Percentiles rank a stretch among this genome's conserved stretches.
Evolutionary conservation across 2,797 vertebrate species (phyloP).

Genomic region (Typhlichthys eigenmanni): DNA sequence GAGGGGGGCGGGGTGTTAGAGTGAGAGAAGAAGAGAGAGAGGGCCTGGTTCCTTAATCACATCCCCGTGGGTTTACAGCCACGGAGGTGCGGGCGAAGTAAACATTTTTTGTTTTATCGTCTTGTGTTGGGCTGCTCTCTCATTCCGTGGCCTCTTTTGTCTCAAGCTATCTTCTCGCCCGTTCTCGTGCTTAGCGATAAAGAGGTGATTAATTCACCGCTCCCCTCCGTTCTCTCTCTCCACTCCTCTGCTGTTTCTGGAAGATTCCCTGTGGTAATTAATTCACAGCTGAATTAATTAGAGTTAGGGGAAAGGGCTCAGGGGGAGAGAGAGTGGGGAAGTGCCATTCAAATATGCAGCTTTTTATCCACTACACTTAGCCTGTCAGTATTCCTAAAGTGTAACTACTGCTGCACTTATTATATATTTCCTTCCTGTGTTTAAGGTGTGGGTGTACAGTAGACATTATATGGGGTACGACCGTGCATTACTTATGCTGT

Average conservation of each 20-base stretch:
- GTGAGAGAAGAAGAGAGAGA: conserved; percentile 1
- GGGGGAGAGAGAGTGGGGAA: conserved; percentile 11
- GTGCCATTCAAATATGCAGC: not conserved
- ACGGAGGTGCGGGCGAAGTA: conserved; percentile 70
- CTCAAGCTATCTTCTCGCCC: conserved; percentile 35
- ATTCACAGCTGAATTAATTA: conserved; percentile 74
- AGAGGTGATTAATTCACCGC: conserved; percentile 67
- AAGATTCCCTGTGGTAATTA: conserved; percentile 65
- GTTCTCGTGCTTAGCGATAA: conserved; percentile 40
- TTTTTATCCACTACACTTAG: too few species aligned
- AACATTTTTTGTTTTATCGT: conserved; percentile 69
- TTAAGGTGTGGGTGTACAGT: too few species aligned
- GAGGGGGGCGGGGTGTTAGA: conserved; percentile 32
- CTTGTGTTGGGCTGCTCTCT: conserved; percentile 31
- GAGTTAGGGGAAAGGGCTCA: conserved; percentile 15
- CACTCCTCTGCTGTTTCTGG: conserved; percentile 59
- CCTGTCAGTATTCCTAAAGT: too few species aligned
- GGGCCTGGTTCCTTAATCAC: conserved; percentile 60
- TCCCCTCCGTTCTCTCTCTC: conserved; percentile 41
- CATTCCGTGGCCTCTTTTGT: conserved; percentile 62
- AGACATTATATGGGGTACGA: too few species aligned
- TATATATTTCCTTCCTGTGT: too few species aligned
- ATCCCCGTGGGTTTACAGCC: conserved; percentile 57
- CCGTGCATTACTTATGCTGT: too few species aligned
- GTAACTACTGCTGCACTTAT: too few species aligned